Percentiles rank a stretch among this genome's conserved stretches.
phyloP scores from a whole-genome alignment of 2,113 vertebrate species.

The Isurus oxyrinchus region DNA sequence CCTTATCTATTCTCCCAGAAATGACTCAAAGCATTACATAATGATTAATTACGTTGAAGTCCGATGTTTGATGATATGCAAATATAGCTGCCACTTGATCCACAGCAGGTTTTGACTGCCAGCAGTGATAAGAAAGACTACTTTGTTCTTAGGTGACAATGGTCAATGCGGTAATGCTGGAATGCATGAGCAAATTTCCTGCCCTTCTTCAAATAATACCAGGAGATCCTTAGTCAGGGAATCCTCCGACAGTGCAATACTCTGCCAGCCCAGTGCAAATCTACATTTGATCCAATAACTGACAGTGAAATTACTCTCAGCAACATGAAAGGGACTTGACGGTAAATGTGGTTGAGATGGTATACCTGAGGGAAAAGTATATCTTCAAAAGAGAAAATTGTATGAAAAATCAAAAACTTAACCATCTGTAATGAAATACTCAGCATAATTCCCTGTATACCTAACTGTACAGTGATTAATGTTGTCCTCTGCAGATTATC shows the following conservation, averaged over 20 bases:
- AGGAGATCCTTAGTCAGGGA: background rate
- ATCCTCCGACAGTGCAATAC: too few relatives aligned
- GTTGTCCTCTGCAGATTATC: too few relatives aligned
- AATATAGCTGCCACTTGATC: background rate
- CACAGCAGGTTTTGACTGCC: background rate
- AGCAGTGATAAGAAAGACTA: background rate
- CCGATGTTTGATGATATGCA: too few relatives aligned
- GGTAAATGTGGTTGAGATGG: too few relatives aligned
- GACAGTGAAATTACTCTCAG: too few relatives aligned
- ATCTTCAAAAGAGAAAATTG: background rate
- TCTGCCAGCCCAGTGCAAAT: background rate
- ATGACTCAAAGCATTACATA: background rate
- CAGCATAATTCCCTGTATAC: background rate
- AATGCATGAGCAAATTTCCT: background rate
- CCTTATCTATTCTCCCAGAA: background rate
- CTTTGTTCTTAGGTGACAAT: background rate
- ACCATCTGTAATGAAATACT: background rate
- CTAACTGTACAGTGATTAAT: background rate
- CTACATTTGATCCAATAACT: too few relatives aligned
- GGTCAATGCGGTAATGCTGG: too few relatives aligned
- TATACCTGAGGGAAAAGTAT: background rate
- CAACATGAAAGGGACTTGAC: too few relatives aligned
- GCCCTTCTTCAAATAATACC: background rate
- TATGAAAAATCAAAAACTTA: background rate
- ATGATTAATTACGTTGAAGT: too few relatives aligned